Conservation (phyloP, 2,888 invertebrate genomes). For the Vesta saturnalis region DNA sequence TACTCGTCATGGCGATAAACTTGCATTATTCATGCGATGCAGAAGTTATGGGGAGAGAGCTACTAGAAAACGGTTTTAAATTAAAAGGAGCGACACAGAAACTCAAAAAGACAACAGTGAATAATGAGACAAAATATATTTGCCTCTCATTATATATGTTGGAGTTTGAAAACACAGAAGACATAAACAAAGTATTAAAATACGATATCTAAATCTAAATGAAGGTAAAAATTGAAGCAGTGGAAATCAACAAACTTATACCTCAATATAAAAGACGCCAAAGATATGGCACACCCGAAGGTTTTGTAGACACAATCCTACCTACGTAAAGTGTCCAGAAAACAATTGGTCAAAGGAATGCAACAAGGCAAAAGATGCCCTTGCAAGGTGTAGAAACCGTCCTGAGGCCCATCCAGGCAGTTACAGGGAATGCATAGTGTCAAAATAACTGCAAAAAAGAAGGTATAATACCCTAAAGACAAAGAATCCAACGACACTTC, state of each 20-base stretch:
- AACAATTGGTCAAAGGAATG: neutral
- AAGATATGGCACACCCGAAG: neutral
- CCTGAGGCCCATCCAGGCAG: neutral
- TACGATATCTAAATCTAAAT: neutral
- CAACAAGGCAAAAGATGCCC: neutral
- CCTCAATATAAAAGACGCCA: neutral
- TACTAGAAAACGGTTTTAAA: conserved; percentile 7
- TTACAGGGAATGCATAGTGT: neutral
- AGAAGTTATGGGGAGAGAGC: conserved; percentile 7
- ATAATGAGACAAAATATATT: conserved; percentile 6
- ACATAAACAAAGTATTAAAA: neutral
- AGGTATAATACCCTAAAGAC: neutral
- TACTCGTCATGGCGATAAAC: neutral
- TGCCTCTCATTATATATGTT: conserved; percentile 12
- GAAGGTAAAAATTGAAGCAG: neutral
- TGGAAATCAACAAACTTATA: too few species aligned
- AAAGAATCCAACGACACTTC: neutral
- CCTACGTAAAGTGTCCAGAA: neutral
- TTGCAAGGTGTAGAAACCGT: neutral
- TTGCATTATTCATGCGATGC: conserved; percentile 1
- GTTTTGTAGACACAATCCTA: neutral
- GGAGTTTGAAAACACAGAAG: conserved; percentile 2
- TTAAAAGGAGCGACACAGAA: conserved; percentile 7
- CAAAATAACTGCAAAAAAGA: neutral
- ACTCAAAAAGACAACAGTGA: conserved; percentile 10